phyloP scores from a whole-genome alignment of 30 jellyfish, hydroid and myxozoan genomes.

The Hydractinia echinata region DNA sequence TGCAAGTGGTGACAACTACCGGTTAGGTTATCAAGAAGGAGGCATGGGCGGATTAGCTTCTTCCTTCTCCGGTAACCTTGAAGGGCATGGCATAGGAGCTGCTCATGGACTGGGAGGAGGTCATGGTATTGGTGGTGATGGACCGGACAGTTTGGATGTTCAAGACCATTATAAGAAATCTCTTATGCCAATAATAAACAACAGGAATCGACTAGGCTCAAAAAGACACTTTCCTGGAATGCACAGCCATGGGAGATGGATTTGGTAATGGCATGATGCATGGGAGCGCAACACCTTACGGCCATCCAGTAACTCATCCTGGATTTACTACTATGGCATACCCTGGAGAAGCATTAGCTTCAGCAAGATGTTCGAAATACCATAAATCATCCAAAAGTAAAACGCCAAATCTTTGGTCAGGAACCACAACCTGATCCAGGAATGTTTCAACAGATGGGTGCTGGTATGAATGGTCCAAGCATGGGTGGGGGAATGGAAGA shows the following conservation, averaged over 20 bases:
- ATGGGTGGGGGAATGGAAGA: too few species aligned
- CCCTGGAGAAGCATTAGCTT: slow-evolving; percentile 92
- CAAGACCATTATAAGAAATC: too few species aligned
- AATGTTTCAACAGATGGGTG: slow-evolving; percentile 17
- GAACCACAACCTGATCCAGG: slow-evolving; percentile 8
- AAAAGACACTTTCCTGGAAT: slow-evolving; percentile 29
- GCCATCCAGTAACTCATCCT: slow-evolving; percentile 97
- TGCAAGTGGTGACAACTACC: slow-evolving; percentile 95
- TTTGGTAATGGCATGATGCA: neutral
- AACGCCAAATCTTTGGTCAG: neutral
- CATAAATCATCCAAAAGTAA: slow-evolving; percentile 33
- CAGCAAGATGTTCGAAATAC: slow-evolving; percentile 72
- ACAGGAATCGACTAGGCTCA: too few species aligned
- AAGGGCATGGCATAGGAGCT: slow-evolving; percentile 1
- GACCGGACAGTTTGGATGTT: too few species aligned
- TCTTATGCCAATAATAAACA: too few species aligned
- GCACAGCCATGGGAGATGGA: slow-evolving; percentile 35
- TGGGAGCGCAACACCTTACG: slow-evolving; percentile 69
- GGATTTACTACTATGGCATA: slow-evolving; percentile 92
- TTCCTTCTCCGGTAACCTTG: slow-evolving; percentile 8
- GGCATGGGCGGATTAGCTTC: slow-evolving; percentile 47
- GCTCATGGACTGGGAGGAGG: too few species aligned
- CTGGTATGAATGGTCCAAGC: slow-evolving; percentile 1
- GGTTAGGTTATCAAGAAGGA: slow-evolving; percentile 47
- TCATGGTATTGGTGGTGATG: too few species aligned